Conservation (phyloP, 2,113 vertebrate species). For the Charadrius vociferus region DNA sequence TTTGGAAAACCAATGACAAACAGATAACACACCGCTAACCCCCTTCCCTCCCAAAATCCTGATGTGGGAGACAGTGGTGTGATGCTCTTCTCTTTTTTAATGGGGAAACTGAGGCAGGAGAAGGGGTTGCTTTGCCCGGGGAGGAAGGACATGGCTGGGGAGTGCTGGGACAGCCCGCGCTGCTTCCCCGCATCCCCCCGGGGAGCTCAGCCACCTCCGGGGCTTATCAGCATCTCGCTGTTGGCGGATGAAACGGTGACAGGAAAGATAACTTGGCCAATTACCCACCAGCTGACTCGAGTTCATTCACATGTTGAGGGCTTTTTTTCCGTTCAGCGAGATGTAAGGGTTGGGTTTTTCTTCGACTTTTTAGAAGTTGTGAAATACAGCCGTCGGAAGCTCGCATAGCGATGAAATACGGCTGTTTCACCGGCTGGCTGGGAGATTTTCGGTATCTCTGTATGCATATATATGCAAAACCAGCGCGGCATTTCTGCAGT, state of each 20-base stretch:
- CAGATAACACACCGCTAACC: accelerated
- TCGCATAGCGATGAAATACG: not conserved
- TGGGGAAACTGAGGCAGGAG: not conserved
- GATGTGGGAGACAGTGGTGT: accelerated
- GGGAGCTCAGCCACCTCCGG: not conserved
- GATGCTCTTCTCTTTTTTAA: not conserved
- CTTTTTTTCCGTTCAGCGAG: not conserved
- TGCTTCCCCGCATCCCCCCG: not conserved
- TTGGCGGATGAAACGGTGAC: not conserved
- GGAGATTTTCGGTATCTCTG: not conserved
- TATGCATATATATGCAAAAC: not conserved
- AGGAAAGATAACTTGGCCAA: not conserved
- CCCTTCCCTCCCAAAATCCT: not conserved
- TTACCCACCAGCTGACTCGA: not conserved
- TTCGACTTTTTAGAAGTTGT: not conserved
- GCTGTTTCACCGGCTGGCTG: not conserved
- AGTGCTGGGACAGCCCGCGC: not conserved
- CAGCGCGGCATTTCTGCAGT: not conserved
- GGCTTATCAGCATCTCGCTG: not conserved
- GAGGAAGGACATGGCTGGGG: accelerated
- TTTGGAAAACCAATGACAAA: not conserved
- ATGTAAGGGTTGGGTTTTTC: not conserved
- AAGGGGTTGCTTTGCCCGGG: not conserved
- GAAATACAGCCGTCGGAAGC: not conserved
- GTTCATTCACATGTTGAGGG: not conserved